phyloP scores from a whole-genome alignment of 2,888 invertebrate species.

The Isoperla grammatica region DNA sequence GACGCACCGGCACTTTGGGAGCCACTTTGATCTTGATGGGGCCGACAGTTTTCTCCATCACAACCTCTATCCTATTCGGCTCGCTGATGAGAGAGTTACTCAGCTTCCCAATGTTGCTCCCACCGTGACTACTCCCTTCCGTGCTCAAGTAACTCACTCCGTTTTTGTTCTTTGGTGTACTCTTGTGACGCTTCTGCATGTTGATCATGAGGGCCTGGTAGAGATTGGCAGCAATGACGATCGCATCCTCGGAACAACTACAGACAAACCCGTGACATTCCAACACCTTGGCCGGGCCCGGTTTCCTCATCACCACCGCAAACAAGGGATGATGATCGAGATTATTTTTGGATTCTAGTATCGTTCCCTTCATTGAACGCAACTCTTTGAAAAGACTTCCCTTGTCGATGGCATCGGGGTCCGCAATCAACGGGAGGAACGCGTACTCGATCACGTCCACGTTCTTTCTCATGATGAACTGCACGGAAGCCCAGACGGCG shows the following conservation, averaged over 20 bases:
- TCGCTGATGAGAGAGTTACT: background rate
- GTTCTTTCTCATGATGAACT: conserved; percentile 63
- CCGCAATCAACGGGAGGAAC: conserved; percentile 77
- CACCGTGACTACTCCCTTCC: conserved; percentile 46
- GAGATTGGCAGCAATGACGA: conserved; percentile 84
- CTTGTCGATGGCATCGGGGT: conserved; percentile 73
- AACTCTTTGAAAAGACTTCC: conserved; percentile 52
- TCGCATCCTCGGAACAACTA: conserved; percentile 83
- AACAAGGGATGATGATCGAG: conserved; percentile 75
- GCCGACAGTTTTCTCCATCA: no score
- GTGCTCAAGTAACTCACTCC: conserved; percentile 73
- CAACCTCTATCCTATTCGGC: no score
- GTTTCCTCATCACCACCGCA: conserved; percentile 82
- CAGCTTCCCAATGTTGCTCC: background rate
- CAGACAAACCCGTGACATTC: conserved; percentile 92
- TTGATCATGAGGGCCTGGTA: conserved; percentile 83
- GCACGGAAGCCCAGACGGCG: conserved; percentile 89
- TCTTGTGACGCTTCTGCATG: conserved; percentile 48
- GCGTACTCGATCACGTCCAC: conserved; percentile 56
- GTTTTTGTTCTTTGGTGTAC: conserved; percentile 41
- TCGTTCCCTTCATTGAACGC: conserved; percentile 30
- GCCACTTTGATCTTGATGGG: conserved; percentile 18
- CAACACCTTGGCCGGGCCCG: conserved; percentile 65
- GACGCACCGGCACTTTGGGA: conserved; percentile 54
- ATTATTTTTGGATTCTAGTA: conserved; percentile 32